Evolutionary conservation across 2,888 invertebrate genomes (phyloP).

Genomic region (Hirtodrosophila duncani): DNA sequence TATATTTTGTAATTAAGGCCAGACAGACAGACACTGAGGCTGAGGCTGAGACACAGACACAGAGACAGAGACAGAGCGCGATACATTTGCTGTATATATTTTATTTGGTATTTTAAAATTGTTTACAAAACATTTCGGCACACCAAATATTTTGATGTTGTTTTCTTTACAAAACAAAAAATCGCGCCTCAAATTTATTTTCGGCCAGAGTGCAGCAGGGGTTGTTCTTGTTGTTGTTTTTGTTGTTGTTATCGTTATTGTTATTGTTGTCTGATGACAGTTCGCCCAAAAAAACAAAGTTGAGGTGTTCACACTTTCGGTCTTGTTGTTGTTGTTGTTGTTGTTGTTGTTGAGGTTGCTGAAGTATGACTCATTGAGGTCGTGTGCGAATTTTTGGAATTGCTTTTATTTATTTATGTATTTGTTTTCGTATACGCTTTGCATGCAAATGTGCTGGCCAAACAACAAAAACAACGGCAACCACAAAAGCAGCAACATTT

Average conservation of each 20-base stretch:
- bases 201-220: conserved; percentile 5
- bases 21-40: background rate
- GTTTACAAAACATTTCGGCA: conserved; percentile 37
- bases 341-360: background rate
- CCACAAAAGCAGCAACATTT: conserved; percentile 43
- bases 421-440: conserved; percentile 63
- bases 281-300: no score
- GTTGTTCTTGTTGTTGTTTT: conserved; percentile 8
- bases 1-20: conserved; percentile 32
- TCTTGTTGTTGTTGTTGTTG: conserved; percentile 1
- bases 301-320: conserved; percentile 18
- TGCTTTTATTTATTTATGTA: conserved; percentile 69
- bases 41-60: background rate
- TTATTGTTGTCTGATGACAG: conserved; percentile 11
- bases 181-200: conserved; percentile 33
- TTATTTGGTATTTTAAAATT: conserved; percentile 22
- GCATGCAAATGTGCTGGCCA: conserved; percentile 62
- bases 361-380: conserved; percentile 59
- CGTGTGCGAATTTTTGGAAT: conserved; percentile 71
- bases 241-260: no score
- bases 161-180: conserved; percentile 16
- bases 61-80: conserved; percentile 14
- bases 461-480: conserved; percentile 42
- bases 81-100: conserved; percentile 17
- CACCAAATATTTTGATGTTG: conserved; percentile 12